A percentile compares a stretch with the other conserved stretches of the same genome.
Conservation (phyloP, 1,140 invertebrate species). For the Elysia chlorotica region DNA sequence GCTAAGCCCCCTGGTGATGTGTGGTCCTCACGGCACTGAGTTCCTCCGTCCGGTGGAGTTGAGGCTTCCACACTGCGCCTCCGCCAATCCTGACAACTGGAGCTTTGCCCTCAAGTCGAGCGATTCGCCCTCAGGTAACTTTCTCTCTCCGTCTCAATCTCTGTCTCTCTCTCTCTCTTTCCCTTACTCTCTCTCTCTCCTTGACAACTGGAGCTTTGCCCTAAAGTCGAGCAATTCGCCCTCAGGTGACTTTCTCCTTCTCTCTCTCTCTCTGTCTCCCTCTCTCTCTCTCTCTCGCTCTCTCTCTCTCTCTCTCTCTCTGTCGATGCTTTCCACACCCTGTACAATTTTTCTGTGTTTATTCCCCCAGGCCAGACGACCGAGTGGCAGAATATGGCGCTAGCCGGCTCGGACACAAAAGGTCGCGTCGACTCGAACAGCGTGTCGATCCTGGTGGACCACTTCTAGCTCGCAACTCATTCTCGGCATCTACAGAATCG, state of each 20-base stretch:
- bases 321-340: too few species aligned
- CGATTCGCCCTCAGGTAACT: conserved; percentile 67
- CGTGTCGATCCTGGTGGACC: conserved; percentile 86
- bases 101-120: conserved; percentile 75
- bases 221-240: neutral
- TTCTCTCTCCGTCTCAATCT: neutral
- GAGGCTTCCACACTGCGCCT: conserved; percentile 66
- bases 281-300: neutral
- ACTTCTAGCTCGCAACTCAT: conserved; percentile 71
- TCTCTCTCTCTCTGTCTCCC: neutral
- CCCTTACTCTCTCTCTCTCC: neutral
- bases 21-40: conserved; percentile 88
- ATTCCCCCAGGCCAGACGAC: conserved; percentile 67
- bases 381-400: conserved; percentile 72
- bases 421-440: conserved; percentile 70
- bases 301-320: neutral
- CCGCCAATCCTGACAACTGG: conserved; percentile 64
- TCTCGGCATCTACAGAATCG: neutral
- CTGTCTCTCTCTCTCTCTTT: neutral
- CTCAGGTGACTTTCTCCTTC: neutral
- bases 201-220: neutral
- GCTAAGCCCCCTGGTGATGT: conserved; percentile 91
- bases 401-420: conserved; percentile 58
- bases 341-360: too few species aligned
- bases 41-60: conserved; percentile 88